Conservation (phyloP, 1,140 invertebrate genomes). For the Drosophila nebulosa region DNA sequence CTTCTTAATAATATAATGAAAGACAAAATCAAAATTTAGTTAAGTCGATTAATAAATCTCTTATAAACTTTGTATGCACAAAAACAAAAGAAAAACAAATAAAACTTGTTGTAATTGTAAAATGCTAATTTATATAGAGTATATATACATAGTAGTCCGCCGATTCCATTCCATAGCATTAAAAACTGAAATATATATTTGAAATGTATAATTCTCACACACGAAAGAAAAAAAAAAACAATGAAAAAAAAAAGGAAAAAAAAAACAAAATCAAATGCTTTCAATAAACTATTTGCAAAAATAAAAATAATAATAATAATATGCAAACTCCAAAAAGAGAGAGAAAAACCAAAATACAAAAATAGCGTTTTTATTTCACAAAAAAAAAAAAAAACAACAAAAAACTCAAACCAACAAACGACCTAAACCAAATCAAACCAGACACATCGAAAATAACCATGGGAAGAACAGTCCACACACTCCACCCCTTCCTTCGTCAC, state of each 20-base stretch:
- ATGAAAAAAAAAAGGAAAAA: constrained; percentile 16
- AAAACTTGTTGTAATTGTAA: constrained; percentile 19
- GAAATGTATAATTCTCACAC: constrained; percentile 1
- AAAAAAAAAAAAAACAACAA: constrained; percentile 18
- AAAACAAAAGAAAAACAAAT: constrained; percentile 4
- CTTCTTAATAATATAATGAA: neutral
- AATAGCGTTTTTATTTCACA: constrained; percentile 72
- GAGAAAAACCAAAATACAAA: constrained; percentile 62
- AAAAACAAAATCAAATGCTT: constrained; percentile 29
- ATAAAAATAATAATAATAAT: constrained; percentile 25
- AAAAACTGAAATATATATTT: constrained; percentile 3
- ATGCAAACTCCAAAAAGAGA: constrained; percentile 39
- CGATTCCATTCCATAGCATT: constrained; percentile 6
- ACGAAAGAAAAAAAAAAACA: neutral
- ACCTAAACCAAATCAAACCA: neutral
- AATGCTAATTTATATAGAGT: constrained; percentile 3
- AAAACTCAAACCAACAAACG: neutral
- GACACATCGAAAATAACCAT: neutral
- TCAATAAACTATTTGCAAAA: constrained; percentile 68
- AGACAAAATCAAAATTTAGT: neutral
- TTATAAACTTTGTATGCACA: neutral
- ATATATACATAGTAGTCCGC: neutral
- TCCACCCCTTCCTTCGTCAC: neutral
- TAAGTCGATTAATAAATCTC: neutral
- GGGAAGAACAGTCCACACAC: neutral